A percentile compares a stretch with the other conserved stretches of the same genome.
Conservation (phyloP, 2,797 vertebrate species). For the Cichlasoma orientale region DNA sequence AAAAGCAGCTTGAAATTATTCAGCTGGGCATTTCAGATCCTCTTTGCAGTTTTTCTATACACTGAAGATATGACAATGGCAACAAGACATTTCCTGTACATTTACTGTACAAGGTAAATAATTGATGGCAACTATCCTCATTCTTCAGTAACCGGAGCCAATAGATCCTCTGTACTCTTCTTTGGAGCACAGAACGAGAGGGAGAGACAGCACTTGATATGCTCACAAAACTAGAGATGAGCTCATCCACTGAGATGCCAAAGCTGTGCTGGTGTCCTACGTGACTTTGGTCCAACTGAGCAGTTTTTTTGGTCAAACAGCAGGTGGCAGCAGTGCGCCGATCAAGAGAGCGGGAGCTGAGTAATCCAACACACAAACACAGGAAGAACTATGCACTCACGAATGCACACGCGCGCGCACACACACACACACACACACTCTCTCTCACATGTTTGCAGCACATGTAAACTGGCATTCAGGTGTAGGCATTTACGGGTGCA, state of each 20-base stretch:
- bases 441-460: conserved; percentile 50
- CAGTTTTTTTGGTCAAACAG: conserved; percentile 46
- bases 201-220: conserved; percentile 42
- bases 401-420: background rate
- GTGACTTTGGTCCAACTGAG: conserved; percentile 64
- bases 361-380: conserved; percentile 10
- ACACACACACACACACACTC: background rate
- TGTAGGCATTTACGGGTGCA: conserved; percentile 24
- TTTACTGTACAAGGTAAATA: conserved; percentile 50
- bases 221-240: conserved; percentile 69
- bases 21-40: background rate
- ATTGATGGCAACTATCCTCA: conserved; percentile 33
- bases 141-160: conserved; percentile 43
- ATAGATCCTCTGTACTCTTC: conserved; percentile 26
- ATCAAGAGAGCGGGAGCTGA: background rate
- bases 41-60: conserved; percentile 13
- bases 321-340: conserved; percentile 69
- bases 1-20: conserved; percentile 7
- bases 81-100: conserved; percentile 27
- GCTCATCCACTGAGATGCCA: conserved; percentile 67
- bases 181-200: conserved; percentile 29
- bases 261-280: conserved; percentile 71
- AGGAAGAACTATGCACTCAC: background rate
- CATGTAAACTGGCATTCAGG: conserved; percentile 60
- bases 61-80: conserved; percentile 6